Conservation (phyloP, 2,797 vertebrate genomes). For the Gallinago stenura region DNA sequence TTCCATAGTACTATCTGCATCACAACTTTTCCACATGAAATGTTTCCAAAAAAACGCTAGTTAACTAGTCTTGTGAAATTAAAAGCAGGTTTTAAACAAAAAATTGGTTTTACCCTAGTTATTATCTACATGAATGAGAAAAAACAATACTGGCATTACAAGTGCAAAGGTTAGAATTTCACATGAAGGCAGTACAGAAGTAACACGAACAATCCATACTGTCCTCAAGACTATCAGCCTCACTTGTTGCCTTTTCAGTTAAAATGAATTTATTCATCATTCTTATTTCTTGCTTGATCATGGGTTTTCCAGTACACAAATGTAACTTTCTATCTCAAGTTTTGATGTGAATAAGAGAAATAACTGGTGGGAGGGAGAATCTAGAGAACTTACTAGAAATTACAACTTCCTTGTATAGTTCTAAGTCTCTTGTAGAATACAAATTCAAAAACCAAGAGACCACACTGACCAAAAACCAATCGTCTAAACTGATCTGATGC, state of each 20-base stretch:
- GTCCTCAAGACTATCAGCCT: not conserved
- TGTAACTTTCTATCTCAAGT: not conserved
- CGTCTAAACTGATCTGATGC: not conserved
- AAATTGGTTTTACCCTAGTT: not conserved
- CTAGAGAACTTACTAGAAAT: not conserved
- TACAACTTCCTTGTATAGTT: not conserved
- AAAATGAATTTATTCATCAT: not conserved
- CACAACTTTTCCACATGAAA: not conserved
- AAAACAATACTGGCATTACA: not conserved
- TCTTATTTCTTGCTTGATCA: not conserved
- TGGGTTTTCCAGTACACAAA: not conserved
- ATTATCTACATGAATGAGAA: not conserved
- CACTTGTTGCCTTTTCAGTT: not conserved
- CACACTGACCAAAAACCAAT: not conserved
- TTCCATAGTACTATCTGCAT: not conserved
- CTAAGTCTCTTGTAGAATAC: not conserved
- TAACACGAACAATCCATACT: not conserved
- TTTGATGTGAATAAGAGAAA: not conserved
- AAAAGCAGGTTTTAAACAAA: not conserved
- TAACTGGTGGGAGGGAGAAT: not conserved
- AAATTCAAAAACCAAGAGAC: not conserved
- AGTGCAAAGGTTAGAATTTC: not conserved
- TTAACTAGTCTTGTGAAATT: not conserved
- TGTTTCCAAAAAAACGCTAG: not conserved
- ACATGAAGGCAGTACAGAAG: not conserved